phyloP scores from a whole-genome alignment of 2,888 invertebrate species.

The Lobophora halterata region DNA sequence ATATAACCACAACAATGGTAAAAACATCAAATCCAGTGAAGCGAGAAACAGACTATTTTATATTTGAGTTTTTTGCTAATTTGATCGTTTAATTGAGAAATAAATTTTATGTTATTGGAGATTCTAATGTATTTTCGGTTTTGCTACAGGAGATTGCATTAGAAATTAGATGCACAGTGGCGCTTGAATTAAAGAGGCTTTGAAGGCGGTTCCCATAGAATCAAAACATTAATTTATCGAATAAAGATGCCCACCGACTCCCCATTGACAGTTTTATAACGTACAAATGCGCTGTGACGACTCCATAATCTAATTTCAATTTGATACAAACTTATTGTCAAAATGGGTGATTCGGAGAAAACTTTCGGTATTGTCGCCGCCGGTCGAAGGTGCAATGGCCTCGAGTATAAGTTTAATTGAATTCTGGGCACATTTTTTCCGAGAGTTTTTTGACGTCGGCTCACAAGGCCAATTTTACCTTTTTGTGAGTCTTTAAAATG shows the following conservation, averaged over 20 bases:
- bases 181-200: conserved; percentile 23
- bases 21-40: conserved; percentile 58
- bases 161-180: conserved; percentile 37
- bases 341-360: conserved; percentile 66
- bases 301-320: conserved; percentile 75
- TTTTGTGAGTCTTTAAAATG: conserved; percentile 38
- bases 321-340: conserved; percentile 65
- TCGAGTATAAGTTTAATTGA: conserved; percentile 67
- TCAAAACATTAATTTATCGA: conserved; percentile 66
- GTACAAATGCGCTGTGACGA: conserved; percentile 66
- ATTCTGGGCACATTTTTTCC: conserved; percentile 60
- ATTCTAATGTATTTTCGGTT: conserved; percentile 33
- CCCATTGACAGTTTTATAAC: conserved; percentile 75
- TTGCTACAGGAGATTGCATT: conserved; percentile 23
- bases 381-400: conserved; percentile 58
- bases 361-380: conserved; percentile 68
- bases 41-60: conserved; percentile 50
- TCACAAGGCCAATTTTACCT: conserved; percentile 42
- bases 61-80: conserved; percentile 58
- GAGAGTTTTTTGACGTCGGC: conserved; percentile 39
- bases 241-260: conserved; percentile 62
- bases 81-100: conserved; percentile 52
- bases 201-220: conserved; percentile 57
- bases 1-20: conserved; percentile 52
- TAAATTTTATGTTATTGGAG: conserved; percentile 35